Conservation (phyloP, 2,888 invertebrate species). For the Pterostichus niger region DNA sequence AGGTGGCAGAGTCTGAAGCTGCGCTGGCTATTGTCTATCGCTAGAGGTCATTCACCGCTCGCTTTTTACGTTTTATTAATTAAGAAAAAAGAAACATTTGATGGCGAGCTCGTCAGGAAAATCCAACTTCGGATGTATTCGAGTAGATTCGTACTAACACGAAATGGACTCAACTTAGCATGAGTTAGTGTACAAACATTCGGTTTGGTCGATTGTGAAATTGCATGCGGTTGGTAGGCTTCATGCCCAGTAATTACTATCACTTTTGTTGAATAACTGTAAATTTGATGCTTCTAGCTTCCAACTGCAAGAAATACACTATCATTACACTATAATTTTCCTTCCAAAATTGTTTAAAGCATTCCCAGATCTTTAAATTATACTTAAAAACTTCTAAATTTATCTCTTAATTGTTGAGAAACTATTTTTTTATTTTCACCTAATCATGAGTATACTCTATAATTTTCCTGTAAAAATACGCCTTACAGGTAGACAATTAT, state of each 20-base stretch:
- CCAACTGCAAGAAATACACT: slow-evolving; percentile 11
- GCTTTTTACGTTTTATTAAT: slow-evolving; percentile 66
- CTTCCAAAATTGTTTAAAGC: slow-evolving; percentile 23
- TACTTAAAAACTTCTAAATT: slow-evolving; percentile 28
- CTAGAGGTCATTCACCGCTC: slow-evolving; percentile 38
- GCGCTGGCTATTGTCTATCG: slow-evolving; percentile 58
- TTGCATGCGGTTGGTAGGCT: slow-evolving; percentile 49
- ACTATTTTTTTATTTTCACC: not conserved
- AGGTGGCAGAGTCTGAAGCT: not conserved
- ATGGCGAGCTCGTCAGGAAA: slow-evolving; percentile 41
- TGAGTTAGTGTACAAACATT: slow-evolving; percentile 18
- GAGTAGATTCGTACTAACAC: slow-evolving; percentile 31
- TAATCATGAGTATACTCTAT: not conserved
- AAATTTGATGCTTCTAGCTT: slow-evolving; percentile 31
- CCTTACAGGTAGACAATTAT: too few relatives aligned
- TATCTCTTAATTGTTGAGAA: slow-evolving; percentile 8
- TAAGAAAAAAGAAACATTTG: slow-evolving; percentile 60
- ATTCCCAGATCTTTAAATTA: slow-evolving; percentile 25
- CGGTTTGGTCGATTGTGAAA: slow-evolving; percentile 64
- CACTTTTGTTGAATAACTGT: slow-evolving; percentile 62
- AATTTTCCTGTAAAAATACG: slow-evolving; percentile 17
- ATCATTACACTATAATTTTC: slow-evolving; percentile 24
- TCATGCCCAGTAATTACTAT: slow-evolving; percentile 55
- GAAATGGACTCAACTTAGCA: slow-evolving; percentile 1
- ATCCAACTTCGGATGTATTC: slow-evolving; percentile 41